Evolutionary conservation across 2,113 vertebrate genomes (phyloP), one percentile per base, ranked within the genome.

Genomic region (Trematomus loennbergii): DNA sequence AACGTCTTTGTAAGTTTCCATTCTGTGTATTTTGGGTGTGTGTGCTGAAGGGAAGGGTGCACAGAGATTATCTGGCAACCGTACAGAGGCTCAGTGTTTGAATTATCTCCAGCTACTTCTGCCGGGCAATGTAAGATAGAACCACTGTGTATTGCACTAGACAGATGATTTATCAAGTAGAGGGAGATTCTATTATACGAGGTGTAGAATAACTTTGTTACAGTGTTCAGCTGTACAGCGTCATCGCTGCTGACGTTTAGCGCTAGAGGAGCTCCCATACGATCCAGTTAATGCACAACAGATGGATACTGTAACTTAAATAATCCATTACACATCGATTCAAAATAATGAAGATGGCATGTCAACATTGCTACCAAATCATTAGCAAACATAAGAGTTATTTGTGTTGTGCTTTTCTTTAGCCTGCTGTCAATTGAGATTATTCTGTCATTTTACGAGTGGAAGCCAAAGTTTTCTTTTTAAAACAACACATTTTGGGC

Each of bases 341-440:
- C 29, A 55, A 48, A 58, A n/a, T 5, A 45, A 57, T 60, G 62
- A 50, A 53, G 46, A 61, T n/a, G 20, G 29, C 12, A 4, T 20
- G 69, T 58, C 25, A 18, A 49, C 18, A 16, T 16, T 64, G 49
- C 61, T 54, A 49, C 78, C 36, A 40, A 64, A 16, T 78, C n/a
- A 63, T 59, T 69, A 50, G 61, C 43, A 68, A 78, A 86, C 72
- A 85, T 61, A 73, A 33, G 0, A 60, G 7, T 40, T 9, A 1
- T 40, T 45, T 20, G 66, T 43, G 2, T 91, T 92, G 87, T 92
- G 91, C 91, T 92, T 91, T 88, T 88, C 75, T 55, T 48, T 66
- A 63, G 64, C 62, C 66, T 61, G 69, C 53, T 76, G 17, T 82
- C 55, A 67, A 65, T 78, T 72, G 16, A 61, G 58, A 78, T 43